Evolutionary conservation across 1,140 invertebrate species (phyloP).

Genomic region (Nasonia giraulti): DNA sequence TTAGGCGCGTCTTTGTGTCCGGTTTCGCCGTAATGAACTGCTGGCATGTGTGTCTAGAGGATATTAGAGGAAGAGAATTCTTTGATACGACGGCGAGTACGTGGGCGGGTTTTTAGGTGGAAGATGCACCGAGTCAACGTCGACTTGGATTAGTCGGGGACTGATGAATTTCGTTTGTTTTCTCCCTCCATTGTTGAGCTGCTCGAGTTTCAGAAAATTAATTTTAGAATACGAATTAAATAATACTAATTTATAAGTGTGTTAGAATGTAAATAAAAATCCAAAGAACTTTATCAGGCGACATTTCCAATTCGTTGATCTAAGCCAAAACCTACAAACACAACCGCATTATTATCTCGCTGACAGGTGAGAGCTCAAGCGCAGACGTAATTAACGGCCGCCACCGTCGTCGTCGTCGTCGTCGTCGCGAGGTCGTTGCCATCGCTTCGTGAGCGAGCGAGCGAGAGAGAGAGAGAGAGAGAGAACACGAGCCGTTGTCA

Average conservation of each 20-base stretch:
- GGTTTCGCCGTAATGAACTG: conserved; percentile 19
- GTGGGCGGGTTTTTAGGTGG: background rate
- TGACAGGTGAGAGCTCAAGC: background rate
- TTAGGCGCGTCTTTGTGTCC: conserved; percentile 1
- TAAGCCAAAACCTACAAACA: background rate
- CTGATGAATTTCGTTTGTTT: background rate
- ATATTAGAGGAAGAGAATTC: background rate
- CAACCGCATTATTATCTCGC: background rate
- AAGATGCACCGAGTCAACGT: background rate
- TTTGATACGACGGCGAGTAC: background rate
- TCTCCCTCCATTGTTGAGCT: no score
- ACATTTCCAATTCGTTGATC: background rate
- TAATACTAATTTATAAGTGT: no score
- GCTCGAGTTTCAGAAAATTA: no score
- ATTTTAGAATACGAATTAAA: no score
- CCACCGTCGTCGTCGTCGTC: background rate
- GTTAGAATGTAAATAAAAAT: no score
- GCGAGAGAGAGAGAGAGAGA: no score
- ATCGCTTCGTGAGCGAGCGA: background rate
- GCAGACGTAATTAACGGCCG: conserved; percentile 2
- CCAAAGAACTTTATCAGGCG: no score
- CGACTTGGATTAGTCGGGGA: background rate
- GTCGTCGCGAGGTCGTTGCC: background rate
- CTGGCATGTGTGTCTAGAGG: background rate
- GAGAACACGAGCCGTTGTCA: no score